Evolutionary conservation across 2,113 vertebrate genomes (phyloP), one percentile per base, ranked within the genome.

Genomic region (Crotophaga sulcirostris): DNA sequence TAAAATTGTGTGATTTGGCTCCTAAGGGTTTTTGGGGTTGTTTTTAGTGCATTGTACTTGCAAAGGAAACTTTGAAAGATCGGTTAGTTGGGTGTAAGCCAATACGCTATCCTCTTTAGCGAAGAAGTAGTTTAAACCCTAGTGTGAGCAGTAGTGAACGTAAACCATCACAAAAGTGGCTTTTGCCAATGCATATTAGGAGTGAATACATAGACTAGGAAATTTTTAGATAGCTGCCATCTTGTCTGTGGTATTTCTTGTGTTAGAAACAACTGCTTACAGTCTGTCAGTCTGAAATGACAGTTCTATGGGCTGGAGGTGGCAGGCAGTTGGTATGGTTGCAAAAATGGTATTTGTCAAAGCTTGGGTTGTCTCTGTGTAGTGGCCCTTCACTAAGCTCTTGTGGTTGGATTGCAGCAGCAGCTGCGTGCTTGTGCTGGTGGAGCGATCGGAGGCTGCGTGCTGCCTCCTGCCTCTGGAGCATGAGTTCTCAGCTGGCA

Each of bases 381-480:
- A 31, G 58, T 1, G 3, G 14, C n/a, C 70, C 15, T 60, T 34
- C 52, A 23, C 9, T 26, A 36, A 34, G 31, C 26, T 33, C 5
- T 40, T 25, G 16, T 4, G 28, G 19, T 6, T 60, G 59, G 54
- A 3, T 16, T 34, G 68, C 29, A 16, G 38, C 52, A 31, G 47
- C 19, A 15, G 86, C 7, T 5, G 26, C 7, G 31, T n/a, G 20
- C 58, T 24, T 17, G 40, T 25, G 83, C 47, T 25, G 40, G 8
- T 7, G 36, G 34, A 42, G 36, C 20, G 1, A 2, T 6, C 4
- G 60, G 17, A 47, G 82, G 45, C 29, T 40, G 52, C 1, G 1
- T 38, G 44, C 59, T 49, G 25, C 45, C 34, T 20, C 26, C n/a
- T 34, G 52, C 5, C 4, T 16, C 40, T 21, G 47, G 55, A 68